phyloP scores from a whole-genome alignment of 2,888 invertebrate genomes.

The Troglohyphantes excavatus region DNA sequence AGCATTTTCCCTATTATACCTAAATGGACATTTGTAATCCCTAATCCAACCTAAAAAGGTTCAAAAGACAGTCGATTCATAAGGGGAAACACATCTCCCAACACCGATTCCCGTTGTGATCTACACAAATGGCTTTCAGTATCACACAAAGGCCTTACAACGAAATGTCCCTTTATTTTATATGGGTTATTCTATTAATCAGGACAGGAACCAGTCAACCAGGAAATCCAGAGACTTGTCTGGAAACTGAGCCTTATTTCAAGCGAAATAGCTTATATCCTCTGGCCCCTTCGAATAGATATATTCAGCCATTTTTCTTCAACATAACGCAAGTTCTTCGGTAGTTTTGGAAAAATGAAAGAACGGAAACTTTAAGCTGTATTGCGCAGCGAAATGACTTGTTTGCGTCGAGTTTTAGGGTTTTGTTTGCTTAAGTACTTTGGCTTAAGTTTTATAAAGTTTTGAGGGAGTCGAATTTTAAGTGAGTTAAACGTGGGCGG shows the following conservation, averaged over 20 bases:
- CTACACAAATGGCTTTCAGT: not conserved
- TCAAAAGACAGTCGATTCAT: not conserved
- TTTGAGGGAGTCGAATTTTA: no score
- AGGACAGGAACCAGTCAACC: not conserved
- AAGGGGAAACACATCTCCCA: not conserved
- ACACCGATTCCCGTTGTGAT: not conserved
- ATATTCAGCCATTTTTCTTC: not conserved
- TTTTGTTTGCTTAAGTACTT: no score
- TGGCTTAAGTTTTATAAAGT: no score
- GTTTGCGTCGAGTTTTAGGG: no score
- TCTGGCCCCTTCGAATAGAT: not conserved
- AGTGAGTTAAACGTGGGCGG: no score
- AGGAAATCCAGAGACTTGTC: not conserved
- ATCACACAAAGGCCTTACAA: not conserved
- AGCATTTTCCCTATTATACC: no score
- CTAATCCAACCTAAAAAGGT: not conserved
- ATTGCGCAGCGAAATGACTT: no score
- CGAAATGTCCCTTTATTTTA: conserved; percentile 6
- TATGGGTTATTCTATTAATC: conserved; percentile 6
- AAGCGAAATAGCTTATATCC: not conserved
- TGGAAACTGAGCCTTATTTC: not conserved
- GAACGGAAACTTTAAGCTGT: no score
- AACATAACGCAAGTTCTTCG: no score
- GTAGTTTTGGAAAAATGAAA: no score
- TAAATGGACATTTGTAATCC: no score